Conservation (phyloP, 2,113 vertebrate genomes). For the Antechinus stuartii region DNA sequence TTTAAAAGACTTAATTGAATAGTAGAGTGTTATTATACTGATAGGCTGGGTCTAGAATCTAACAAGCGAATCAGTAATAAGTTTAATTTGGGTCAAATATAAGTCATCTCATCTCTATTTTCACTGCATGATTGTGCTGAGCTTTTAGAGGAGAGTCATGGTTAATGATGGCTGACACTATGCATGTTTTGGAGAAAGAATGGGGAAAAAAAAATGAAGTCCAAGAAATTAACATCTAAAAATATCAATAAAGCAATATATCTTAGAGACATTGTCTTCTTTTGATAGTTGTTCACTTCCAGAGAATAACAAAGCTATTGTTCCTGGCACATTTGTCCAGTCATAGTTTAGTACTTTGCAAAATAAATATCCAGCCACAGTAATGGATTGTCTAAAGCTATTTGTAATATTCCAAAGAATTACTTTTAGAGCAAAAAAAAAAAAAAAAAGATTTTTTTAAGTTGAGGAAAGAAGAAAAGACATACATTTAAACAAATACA, state of each 20-base stretch:
- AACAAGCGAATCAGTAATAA: neutral
- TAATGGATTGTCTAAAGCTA: neutral
- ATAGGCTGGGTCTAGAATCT: slow-evolving; percentile 1
- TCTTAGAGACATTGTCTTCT: slow-evolving; percentile 25
- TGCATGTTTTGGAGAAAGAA: neutral
- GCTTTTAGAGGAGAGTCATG: slow-evolving; percentile 52
- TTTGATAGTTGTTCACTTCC: neutral
- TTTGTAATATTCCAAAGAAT: neutral
- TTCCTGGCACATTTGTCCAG: neutral
- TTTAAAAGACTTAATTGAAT: neutral
- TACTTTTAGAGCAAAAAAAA: slow-evolving; percentile 51
- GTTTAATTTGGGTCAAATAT: slow-evolving; percentile 14
- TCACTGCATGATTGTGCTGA: slow-evolving; percentile 24
- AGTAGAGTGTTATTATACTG: slow-evolving; percentile 9
- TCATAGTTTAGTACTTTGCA: neutral
- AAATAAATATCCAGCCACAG: neutral
- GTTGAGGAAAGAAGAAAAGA: slow-evolving; percentile 48
- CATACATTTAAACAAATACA: slow-evolving; percentile 1
- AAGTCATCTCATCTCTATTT: slow-evolving; percentile 58
- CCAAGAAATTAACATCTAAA: slow-evolving; percentile 37
- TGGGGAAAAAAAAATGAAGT: slow-evolving; percentile 5
- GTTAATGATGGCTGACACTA: slow-evolving; percentile 49
- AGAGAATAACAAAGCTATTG: slow-evolving; percentile 8
- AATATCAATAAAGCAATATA: slow-evolving; percentile 41
- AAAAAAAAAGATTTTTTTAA: slow-evolving; percentile 10